Conservation (phyloP, 2,888 invertebrate species). For the Scaptomyza caliginosa region DNA sequence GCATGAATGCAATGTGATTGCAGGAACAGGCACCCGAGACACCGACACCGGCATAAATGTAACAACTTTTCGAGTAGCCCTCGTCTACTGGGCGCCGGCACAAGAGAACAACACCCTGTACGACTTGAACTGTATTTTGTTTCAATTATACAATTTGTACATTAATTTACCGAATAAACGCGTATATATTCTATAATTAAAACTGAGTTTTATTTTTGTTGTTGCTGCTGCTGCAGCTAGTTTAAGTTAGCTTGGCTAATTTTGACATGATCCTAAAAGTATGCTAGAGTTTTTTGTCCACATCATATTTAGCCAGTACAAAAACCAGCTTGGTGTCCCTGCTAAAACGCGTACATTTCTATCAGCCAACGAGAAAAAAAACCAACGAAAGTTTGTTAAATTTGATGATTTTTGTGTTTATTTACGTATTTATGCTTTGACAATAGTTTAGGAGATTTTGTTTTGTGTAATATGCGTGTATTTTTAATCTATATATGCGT, state of each 20-base stretch:
- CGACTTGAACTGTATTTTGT: background rate
- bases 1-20: slow-evolving; percentile 34
- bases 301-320: background rate
- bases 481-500: background rate
- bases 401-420: slow-evolving; percentile 5
- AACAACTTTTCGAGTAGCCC: slow-evolving; percentile 1
- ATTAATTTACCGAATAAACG: background rate
- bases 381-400: background rate
- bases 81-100: slow-evolving; percentile 7
- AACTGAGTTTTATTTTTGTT: no score
- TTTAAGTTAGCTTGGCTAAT: no score
- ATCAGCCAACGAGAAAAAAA: background rate
- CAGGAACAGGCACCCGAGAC: slow-evolving; percentile 76
- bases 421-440: slow-evolving; percentile 10
- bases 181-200: no score
- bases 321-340: background rate
- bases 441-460: slow-evolving; percentile 14
- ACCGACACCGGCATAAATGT: slow-evolving; percentile 67
- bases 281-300: background rate
- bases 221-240: no score
- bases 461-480: slow-evolving; percentile 1
- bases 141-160: slow-evolving; percentile 1
- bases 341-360: background rate
- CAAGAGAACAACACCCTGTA: background rate
- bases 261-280: background rate